Base-by-base conservation (phyloP, 1,140 invertebrate species). In the Akabosia matsudoensis region DNA sequence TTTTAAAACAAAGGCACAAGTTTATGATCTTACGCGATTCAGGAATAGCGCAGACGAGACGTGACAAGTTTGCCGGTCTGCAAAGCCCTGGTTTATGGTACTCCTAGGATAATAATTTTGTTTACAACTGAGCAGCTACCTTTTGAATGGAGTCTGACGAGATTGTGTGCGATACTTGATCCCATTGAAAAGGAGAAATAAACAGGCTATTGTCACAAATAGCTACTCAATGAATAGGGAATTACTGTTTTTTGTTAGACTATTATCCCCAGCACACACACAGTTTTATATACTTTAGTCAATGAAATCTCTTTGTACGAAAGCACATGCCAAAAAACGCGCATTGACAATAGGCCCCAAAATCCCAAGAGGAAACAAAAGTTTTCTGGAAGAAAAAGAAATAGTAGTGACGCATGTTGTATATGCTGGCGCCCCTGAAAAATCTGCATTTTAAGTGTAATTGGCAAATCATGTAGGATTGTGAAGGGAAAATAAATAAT, bases 161-260 rank as follows among this genome's bases (percentile, higher is more conserved):
- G n/a, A n/a, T n/a, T n/a, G n/a, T n/a, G n/a, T 16, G 28, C 61
- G 61, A 67, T 67, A 67, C 22, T 31, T 67, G 61, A 67, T 67
- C 61, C 61, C 61, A 67, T 67, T 31, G 10, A 67, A 31, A 67
- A n/a, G n/a, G 1, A 30, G 24, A 67, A 67, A 67, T 67, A 67
- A 61, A 67, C 61, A 67, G 61, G 26, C 61, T 30, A 67, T 67
- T 67, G 24, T 67, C 61, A 67, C 30, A 67, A 67, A 67, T 67
- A 67, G 61, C 3, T 10, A 22, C 61, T 67, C 61, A 67, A 67
- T 67, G 61, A 67, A 67, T 67, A 67, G 61, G 28, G 28, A 67
- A 67, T 67, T 67, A 28, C 13, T 67, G 61, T 31, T 67, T 28
- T 67, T 67, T 30, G 7, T 45, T n/a, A n/a, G n/a, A n/a, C 37